A percentile compares a stretch with the other conserved stretches of the same genome.
Evolutionary conservation across 1,140 invertebrate genomes (phyloP).

Genomic region (Vanessa atalanta): DNA sequence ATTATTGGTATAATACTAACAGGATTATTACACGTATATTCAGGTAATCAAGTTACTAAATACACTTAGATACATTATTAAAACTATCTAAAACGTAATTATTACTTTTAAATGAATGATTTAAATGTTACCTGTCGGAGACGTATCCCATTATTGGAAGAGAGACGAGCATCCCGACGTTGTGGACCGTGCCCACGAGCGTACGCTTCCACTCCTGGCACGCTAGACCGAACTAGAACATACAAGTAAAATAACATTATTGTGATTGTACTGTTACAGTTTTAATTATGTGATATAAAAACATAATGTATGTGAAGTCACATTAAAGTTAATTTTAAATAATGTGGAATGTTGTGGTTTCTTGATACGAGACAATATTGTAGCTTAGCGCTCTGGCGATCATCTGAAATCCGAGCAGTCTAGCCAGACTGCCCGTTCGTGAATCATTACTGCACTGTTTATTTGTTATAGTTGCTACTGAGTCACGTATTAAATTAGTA

Average conservation of each 20-base stretch:
- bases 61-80: not conserved
- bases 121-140: constrained; percentile 80
- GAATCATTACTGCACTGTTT: not conserved
- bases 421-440: not conserved
- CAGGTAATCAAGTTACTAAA: not conserved
- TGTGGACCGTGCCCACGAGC: constrained; percentile 87
- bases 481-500: not conserved
- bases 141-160: constrained; percentile 85
- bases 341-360: no score
- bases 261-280: not conserved
- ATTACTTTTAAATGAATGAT: not conserved
- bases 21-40: not conserved
- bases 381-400: no score
- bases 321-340: no score
- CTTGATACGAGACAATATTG: no score
- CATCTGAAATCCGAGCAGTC: not conserved
- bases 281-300: no score
- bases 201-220: constrained; percentile 86
- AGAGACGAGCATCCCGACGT: constrained; percentile 85
- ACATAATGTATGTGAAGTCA: no score
- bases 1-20: not conserved
- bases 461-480: not conserved
- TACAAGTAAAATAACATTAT: constrained; percentile 2
- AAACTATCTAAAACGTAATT: not conserved
- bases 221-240: constrained; percentile 62